A percentile compares a stretch with the other conserved stretches of the same genome.
These are phyloP conservation scores for Sycophila texana DNA, from an alignment of 2,888 invertebrate genomes.

Conservation along the genomic window DNA sequence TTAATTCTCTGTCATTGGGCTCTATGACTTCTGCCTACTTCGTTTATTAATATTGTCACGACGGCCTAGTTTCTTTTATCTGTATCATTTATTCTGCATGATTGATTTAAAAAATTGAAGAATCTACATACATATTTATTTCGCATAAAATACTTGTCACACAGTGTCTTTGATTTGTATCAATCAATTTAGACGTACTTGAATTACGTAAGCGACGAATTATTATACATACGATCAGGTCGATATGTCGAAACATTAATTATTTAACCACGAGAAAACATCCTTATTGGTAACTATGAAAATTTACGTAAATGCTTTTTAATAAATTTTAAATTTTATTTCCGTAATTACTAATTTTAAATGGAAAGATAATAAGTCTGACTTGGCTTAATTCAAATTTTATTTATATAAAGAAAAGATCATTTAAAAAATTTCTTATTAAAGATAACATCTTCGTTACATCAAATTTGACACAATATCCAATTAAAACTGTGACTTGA, in stretches of 20 bases:
- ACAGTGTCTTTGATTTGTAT: constrained; percentile 42
- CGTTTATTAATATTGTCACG: constrained; percentile 67
- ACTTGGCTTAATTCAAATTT: neutral
- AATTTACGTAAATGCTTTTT: constrained; percentile 4
- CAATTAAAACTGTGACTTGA: neutral
- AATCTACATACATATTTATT: neutral
- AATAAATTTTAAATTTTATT: constrained; percentile 4
- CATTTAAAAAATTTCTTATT: neutral
- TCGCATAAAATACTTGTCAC: constrained; percentile 11
- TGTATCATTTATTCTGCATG: constrained; percentile 25
- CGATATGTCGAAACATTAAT: constrained; percentile 52
- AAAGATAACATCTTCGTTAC: neutral
- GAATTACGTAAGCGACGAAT: constrained; percentile 34
- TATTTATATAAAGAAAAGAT: neutral
- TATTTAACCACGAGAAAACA: constrained; percentile 11
- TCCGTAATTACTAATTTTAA: neutral
- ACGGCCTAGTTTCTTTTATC: constrained; percentile 60
- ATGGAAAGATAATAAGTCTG: neutral
- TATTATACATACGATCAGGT: constrained; percentile 41
- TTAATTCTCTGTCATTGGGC: constrained; percentile 58
- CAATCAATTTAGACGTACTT: constrained; percentile 53
- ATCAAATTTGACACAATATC: neutral
- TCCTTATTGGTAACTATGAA: constrained; percentile 22
- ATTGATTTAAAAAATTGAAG: constrained; percentile 6
- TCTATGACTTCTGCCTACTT: constrained; percentile 30